These are phyloP conservation scores for Gallinago stenura DNA, from an alignment of 2,797 vertebrate genomes.

Conservation along the genomic window DNA sequence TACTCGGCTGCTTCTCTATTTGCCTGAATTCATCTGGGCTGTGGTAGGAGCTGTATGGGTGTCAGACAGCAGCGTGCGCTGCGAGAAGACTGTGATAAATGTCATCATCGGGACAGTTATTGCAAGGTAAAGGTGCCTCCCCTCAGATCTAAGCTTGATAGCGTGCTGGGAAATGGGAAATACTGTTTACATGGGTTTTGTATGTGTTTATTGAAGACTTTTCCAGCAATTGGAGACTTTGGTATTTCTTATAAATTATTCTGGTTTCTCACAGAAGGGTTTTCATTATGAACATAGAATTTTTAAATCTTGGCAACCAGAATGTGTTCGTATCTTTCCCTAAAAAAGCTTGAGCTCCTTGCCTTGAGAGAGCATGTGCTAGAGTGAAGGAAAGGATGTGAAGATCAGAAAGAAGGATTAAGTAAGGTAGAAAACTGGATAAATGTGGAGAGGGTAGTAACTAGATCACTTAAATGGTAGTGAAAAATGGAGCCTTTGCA, in stretches of 20 bases:
- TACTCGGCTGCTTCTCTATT: constrained; percentile 87
- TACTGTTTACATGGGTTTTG: rapidly evolving
- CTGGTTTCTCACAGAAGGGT: neutral
- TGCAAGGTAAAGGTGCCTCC: constrained; percentile 83
- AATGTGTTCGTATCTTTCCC: neutral
- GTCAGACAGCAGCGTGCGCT: constrained; percentile 83
- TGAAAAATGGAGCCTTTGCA: neutral
- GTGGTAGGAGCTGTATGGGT: constrained; percentile 91
- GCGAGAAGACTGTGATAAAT: constrained; percentile 85
- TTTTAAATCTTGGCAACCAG: neutral
- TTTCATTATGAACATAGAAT: neutral
- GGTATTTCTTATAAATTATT: neutral
- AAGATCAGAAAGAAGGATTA: neutral
- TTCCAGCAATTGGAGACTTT: neutral
- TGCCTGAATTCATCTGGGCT: constrained; percentile 94
- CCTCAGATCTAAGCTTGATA: neutral
- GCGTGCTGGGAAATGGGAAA: neutral
- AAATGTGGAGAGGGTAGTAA: neutral
- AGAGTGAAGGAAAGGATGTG: neutral
- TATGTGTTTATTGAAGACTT: neutral
- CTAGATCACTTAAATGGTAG: neutral
- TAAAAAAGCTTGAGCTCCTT: neutral
- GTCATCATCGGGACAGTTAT: constrained; percentile 87
- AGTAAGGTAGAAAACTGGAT: neutral
- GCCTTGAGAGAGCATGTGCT: neutral